Conservation (phyloP, 2,797 vertebrate genomes). For the Alauda arvensis region DNA sequence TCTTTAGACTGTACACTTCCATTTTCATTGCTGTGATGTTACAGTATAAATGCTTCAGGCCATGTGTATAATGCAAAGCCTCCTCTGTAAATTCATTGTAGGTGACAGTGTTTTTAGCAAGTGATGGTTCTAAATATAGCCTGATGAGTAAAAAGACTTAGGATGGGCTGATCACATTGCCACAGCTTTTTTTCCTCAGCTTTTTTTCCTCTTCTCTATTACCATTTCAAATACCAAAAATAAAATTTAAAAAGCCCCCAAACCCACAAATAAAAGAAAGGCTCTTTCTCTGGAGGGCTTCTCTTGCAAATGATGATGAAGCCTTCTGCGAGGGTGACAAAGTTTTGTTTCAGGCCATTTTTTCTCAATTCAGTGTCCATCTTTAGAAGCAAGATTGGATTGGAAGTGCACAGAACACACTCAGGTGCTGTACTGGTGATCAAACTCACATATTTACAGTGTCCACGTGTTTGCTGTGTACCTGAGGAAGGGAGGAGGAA, state of each 20-base stretch:
- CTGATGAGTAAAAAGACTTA: constrained; percentile 37
- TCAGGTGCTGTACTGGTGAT: background rate
- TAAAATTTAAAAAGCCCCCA: background rate
- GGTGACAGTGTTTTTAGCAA: constrained; percentile 59
- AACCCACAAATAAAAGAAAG: background rate
- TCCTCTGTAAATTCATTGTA: constrained; percentile 58
- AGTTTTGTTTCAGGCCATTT: constrained; percentile 9
- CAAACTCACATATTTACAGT: background rate
- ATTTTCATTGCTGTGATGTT: constrained; percentile 53
- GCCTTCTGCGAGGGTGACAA: background rate
- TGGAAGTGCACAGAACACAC: background rate
- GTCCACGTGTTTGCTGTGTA: background rate
- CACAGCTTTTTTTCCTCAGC: background rate
- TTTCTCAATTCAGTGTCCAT: background rate
- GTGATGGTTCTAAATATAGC: constrained; percentile 61
- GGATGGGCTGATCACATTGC: constrained; percentile 40
- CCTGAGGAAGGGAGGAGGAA: background rate
- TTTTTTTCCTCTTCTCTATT: background rate
- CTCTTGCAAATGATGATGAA: background rate
- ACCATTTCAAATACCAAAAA: background rate
- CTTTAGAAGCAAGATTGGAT: background rate
- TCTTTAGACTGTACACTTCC: background rate
- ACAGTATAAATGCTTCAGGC: constrained; percentile 34
- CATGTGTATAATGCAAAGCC: constrained; percentile 33
- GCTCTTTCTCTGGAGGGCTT: background rate